Evolutionary conservation across 2,888 invertebrate genomes (phyloP), one percentile per base, ranked within the genome.

Genomic region (Gasteruption jaculator): DNA sequence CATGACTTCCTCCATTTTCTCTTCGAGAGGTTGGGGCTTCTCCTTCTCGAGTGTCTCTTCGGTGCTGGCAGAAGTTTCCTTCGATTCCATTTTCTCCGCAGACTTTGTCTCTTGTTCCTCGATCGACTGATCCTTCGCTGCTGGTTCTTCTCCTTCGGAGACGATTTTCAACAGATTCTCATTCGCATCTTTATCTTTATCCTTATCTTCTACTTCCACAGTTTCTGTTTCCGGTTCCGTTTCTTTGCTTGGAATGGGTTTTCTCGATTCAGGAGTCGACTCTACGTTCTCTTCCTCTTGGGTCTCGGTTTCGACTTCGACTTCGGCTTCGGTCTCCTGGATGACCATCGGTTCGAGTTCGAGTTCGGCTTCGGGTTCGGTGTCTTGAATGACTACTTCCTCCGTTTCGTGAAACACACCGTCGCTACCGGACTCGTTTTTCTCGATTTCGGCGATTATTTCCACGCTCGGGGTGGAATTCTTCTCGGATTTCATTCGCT

Each of bases 381-480:
- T n/a, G n/a, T n/a, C n/a, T n/a, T n/a, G n/a, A n/a, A n/a, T n/a
- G n/a, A n/a, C n/a, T n/a, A n/a, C n/a, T n/a, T n/a, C n/a, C n/a
- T n/a, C n/a, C n/a, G n/a, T n/a, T n/a, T n/a, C n/a, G n/a, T n/a
- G n/a, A n/a, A n/a, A n/a, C n/a, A n/a, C n/a, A n/a, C n/a, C n/a
- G n/a, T n/a, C n/a, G 18, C 14, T 8, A 16, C 16, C 19, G 10
- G 22, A 18, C 18, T 27, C 11, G 18, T 41, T 12, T 7, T 45
- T 18, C n/a, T 43, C 49, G 22, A 22, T 46, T 14, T 33, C 37
- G 5, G 10, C 24, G 6, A 38, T 36, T 27, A 26, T 29, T 22
- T n/a, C n/a, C n/a, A n/a, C n/a, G n/a, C n/a, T n/a, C n/a, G n/a
- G n/a, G n/a, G n/a, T n/a, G n/a, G n/a, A n/a, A n/a, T n/a, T n/a